These are phyloP conservation scores for Oreochromis grahami DNA, from an alignment of 2,797 vertebrate genomes.

Conservation along the genomic window DNA sequence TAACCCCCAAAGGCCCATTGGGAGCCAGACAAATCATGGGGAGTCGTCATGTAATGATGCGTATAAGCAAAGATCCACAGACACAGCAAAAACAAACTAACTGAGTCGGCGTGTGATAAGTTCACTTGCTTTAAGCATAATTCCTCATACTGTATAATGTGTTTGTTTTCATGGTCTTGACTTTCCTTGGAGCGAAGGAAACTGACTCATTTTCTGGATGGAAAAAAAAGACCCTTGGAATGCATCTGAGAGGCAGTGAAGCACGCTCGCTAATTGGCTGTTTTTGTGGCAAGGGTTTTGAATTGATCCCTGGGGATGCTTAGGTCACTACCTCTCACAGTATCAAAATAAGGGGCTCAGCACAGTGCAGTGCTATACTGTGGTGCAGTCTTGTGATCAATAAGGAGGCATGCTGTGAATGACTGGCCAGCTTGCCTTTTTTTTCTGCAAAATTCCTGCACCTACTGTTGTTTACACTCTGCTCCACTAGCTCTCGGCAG, in stretches of 20 bases:
- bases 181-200: slow-evolving; percentile 43
- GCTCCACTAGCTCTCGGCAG: background rate
- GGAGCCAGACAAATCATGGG: background rate
- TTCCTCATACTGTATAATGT: slow-evolving; percentile 60
- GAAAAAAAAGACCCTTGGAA: slow-evolving; percentile 67
- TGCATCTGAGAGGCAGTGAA: slow-evolving; percentile 59
- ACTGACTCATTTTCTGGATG: slow-evolving; percentile 63
- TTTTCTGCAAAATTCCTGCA: slow-evolving; percentile 23
- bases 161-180: slow-evolving; percentile 47
- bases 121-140: slow-evolving; percentile 78
- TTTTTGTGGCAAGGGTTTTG: slow-evolving; percentile 74
- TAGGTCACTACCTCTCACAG: slow-evolving; percentile 74
- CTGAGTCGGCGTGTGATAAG: slow-evolving; percentile 72
- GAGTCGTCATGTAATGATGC: slow-evolving; percentile 8
- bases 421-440: background rate
- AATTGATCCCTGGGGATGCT: slow-evolving; percentile 77
- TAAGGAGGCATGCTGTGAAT: slow-evolving; percentile 33
- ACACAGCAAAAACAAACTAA: slow-evolving; percentile 41
- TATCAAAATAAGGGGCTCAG: slow-evolving; percentile 65
- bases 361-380: slow-evolving; percentile 8
- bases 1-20: background rate
- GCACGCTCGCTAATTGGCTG: slow-evolving; percentile 75
- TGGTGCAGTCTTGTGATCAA: slow-evolving; percentile 49
- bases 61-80: background rate
- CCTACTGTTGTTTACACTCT: background rate